Conservation (phyloP, 2,797 vertebrate genomes). For the Euphonia xanthogaster region DNA sequence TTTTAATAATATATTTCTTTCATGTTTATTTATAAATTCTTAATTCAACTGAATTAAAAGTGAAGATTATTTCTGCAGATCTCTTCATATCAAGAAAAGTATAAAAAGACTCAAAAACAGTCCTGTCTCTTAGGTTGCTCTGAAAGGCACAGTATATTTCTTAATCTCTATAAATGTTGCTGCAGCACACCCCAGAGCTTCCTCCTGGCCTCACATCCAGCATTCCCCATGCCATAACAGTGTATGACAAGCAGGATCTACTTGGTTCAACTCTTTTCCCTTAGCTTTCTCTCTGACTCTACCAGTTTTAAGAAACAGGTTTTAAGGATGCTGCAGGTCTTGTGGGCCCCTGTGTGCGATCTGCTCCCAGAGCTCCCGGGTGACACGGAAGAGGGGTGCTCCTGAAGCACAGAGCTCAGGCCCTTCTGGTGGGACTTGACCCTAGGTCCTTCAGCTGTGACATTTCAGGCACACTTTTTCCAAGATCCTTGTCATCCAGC, state of each 20-base stretch:
- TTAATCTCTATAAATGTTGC: fast-evolving
- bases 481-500: background rate
- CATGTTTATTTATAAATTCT: background rate
- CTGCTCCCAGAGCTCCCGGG: background rate
- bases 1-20: background rate
- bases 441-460: background rate
- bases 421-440: background rate
- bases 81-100: background rate
- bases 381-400: background rate
- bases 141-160: background rate
- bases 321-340: background rate
- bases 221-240: no score
- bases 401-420: background rate
- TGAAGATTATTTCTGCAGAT: background rate
- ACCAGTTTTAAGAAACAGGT: background rate
- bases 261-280: background rate
- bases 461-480: background rate
- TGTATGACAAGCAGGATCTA: background rate
- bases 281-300: background rate
- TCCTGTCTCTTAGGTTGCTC: background rate
- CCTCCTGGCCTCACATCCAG: background rate
- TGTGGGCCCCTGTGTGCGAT: background rate
- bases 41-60: background rate
- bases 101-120: background rate
- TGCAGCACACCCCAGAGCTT: background rate